Percentiles rank a stretch among this genome's conserved stretches.
Conservation (phyloP, 2,113 vertebrate species). For the Syngnathus scovelli region DNA sequence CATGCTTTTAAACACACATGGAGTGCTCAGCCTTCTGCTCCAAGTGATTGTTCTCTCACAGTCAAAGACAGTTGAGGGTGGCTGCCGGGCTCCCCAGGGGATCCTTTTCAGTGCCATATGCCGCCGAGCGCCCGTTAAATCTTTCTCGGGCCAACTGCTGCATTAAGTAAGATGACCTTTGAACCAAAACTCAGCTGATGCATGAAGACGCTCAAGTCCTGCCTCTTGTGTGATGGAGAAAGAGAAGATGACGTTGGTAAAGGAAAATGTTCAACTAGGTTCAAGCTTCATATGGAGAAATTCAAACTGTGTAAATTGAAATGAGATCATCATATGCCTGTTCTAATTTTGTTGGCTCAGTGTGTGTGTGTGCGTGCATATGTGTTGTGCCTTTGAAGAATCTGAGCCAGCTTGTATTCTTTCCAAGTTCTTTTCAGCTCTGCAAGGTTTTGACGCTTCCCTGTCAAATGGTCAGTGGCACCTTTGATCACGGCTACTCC, state of each 20-base stretch:
- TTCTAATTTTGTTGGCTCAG: neutral
- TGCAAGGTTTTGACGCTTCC: slow-evolving; percentile 33
- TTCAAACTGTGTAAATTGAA: neutral
- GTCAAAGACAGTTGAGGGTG: slow-evolving; percentile 30
- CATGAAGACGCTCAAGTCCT: neutral
- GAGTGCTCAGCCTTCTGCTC: neutral
- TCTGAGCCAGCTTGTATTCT: slow-evolving; percentile 4
- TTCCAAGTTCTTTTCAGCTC: slow-evolving; percentile 9
- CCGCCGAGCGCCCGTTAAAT: slow-evolving; percentile 35
- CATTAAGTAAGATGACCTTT: slow-evolving; percentile 38
- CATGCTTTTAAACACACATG: neutral
- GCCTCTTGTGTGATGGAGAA: neutral
- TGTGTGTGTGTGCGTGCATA: neutral
- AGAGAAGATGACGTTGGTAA: neutral
- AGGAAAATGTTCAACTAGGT: neutral
- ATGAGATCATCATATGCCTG: neutral
- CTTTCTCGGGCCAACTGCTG: slow-evolving; percentile 51
- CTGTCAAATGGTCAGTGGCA: slow-evolving; percentile 42
- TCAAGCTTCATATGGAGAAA: no score
- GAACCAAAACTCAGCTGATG: slow-evolving; percentile 44
- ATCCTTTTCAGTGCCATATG: slow-evolving; percentile 58
- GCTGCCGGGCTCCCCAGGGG: slow-evolving; percentile 28
- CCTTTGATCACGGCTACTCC: slow-evolving; percentile 54
- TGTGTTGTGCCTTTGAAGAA: slow-evolving; percentile 32
- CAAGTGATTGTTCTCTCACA: slow-evolving; percentile 25